A percentile compares a stretch with the other conserved stretches of the same genome.
Conservation (phyloP, 2,113 vertebrate species). For the Cheirogaleus medius region DNA sequence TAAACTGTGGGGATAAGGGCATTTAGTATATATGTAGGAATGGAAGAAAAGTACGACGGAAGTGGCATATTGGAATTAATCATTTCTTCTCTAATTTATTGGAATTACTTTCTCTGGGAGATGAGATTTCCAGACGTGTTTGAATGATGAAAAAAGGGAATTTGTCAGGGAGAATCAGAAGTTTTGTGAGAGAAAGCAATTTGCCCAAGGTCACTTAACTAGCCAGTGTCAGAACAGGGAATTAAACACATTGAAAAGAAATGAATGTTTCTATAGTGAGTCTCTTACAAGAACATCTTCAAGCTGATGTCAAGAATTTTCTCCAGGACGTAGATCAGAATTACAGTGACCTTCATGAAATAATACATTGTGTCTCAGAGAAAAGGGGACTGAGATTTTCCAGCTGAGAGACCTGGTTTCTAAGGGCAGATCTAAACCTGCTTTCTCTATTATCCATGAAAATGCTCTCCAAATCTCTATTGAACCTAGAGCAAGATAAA, state of each 20-base stretch:
- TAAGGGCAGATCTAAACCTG: neutral
- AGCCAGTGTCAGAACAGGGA: conserved; percentile 55
- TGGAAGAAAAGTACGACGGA: neutral
- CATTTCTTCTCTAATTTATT: conserved; percentile 68
- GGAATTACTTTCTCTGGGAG: conserved; percentile 55
- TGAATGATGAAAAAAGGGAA: conserved; percentile 65
- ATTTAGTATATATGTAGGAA: neutral
- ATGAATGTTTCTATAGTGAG: conserved; percentile 65
- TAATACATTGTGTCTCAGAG: conserved; percentile 57
- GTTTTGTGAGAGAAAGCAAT: conserved; percentile 73
- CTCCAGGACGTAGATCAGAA: conserved; percentile 56
- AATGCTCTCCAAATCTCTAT: conserved; percentile 31
- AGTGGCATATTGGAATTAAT: conserved; percentile 32
- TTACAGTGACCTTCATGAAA: conserved; percentile 66
- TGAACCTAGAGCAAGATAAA: conserved; percentile 23
- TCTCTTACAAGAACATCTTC: conserved; percentile 52
- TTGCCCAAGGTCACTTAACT: conserved; percentile 74
- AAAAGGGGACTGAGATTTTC: conserved; percentile 38
- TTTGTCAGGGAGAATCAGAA: conserved; percentile 62
- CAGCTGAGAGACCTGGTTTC: neutral
- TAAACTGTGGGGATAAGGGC: neutral
- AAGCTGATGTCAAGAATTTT: conserved; percentile 63
- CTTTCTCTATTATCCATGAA: conserved; percentile 6
- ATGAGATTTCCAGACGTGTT: conserved; percentile 65
- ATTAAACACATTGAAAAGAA: conserved; percentile 73